These are phyloP conservation scores for Mustela lutreola DNA, from an alignment of 2,113 vertebrate species.

Conservation along the genomic window DNA sequence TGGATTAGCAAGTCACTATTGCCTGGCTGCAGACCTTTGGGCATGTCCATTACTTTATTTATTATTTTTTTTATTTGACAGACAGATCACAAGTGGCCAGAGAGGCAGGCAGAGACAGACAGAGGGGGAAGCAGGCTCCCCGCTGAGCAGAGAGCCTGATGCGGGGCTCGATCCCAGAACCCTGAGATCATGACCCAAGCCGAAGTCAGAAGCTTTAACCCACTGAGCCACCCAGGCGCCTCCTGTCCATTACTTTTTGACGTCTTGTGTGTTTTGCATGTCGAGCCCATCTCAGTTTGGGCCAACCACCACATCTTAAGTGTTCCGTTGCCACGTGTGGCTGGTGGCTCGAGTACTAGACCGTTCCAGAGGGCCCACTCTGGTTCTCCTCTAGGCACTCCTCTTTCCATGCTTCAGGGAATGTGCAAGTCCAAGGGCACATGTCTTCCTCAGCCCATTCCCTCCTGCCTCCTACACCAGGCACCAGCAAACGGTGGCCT, in stretches of 20 bases:
- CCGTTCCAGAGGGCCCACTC: background rate
- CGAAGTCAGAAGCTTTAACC: no score
- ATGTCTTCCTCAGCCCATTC: background rate
- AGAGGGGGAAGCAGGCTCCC: no score
- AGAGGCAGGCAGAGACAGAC: no score
- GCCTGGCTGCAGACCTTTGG: background rate
- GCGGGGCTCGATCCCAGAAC: no score
- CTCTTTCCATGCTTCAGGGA: background rate
- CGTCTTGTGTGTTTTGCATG: background rate
- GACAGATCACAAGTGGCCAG: no score
- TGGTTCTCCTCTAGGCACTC: background rate
- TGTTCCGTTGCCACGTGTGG: accelerated
- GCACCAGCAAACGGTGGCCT: background rate
- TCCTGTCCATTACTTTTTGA: background rate
- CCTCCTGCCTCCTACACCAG: background rate
- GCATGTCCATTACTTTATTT: background rate
- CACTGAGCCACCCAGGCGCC: no score
- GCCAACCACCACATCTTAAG: background rate
- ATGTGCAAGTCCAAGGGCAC: background rate
- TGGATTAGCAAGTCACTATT: background rate
- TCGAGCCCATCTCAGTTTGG: background rate
- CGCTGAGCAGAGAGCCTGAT: no score
- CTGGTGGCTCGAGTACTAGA: background rate
- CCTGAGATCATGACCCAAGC: no score
- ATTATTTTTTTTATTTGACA: no score